These are phyloP conservation scores for Rhagologus leucostigma DNA, from an alignment of 2,113 vertebrate genomes.

Conservation along the genomic window DNA sequence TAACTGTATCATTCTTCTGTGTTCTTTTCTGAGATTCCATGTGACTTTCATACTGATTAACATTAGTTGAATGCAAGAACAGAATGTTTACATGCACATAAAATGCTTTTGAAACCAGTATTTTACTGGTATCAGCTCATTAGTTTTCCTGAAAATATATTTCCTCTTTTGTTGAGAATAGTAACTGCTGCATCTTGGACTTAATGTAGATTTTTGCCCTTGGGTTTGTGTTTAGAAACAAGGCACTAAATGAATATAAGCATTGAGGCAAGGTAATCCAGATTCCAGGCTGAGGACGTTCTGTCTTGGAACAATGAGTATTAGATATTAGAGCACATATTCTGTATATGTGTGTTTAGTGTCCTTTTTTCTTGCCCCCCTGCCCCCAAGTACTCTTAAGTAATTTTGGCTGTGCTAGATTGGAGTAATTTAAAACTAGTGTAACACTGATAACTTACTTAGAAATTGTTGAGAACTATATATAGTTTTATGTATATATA, in stretches of 20 bases:
- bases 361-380: not conserved
- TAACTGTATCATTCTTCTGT: not conserved
- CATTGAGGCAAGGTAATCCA: not conserved
- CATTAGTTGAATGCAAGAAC: not conserved
- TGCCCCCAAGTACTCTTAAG: rapidly evolving
- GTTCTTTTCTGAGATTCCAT: not conserved
- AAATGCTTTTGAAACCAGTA: not conserved
- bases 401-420: not conserved
- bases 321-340: not conserved
- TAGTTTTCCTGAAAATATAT: not conserved
- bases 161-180: not conserved
- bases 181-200: not conserved
- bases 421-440: not conserved
- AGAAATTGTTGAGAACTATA: not conserved
- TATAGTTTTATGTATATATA: not conserved
- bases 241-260: not conserved
- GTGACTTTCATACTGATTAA: not conserved
- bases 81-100: not conserved
- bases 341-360: not conserved
- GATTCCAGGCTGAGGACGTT: not conserved
- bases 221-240: not conserved
- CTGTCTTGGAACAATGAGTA: not conserved
- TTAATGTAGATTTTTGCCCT: not conserved
- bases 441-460: not conserved
- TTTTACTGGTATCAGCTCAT: not conserved